Base-by-base conservation (phyloP, 2,113 vertebrate genomes). In the Tautogolabrus adspersus region DNA sequence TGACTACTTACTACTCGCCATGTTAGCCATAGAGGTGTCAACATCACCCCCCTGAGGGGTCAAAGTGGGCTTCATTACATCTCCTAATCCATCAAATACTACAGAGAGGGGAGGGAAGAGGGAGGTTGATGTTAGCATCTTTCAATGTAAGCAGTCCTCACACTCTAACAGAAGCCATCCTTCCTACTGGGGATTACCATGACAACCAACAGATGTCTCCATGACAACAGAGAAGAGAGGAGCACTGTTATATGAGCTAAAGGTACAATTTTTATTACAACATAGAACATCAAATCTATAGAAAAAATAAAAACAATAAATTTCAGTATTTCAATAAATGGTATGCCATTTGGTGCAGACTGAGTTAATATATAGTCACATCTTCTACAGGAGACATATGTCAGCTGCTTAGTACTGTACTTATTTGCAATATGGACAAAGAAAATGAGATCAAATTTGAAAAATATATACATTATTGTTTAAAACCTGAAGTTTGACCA, bases 81-180 rank as follows among this genome's bases (percentile, higher is more conserved):
- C 97, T 60, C 97, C 98, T 97, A 99, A 89, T 80, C 97, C 97
- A 93, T 97, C 97, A 93, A 99, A 99, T 82, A 96, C 98, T 99
- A 89, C 63, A 82, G 64, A 61, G 42, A 61, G 30, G 38, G 52
- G 3, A 47, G 70, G 23, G n/a, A 21, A 30, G 37, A 10, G 57
- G 46, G 67, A 81, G 66, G 87, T 76, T 77, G 34, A 79, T 47
- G 61, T 91, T 83, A 91, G 81, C 63, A 66, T 86, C 67, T 54
- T 75, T 75, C 66, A 80, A 18, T 58, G 77, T 38, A 66, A 87
- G 81, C 61, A 64, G 30, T 83, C 34, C 22, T 82, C 77, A 85
- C 81, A 77, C 68, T 68, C 61, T 72, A 76, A 16, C 47, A 18
- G 15, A 49, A 49, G 54, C 38, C 57, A 40, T 72, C 21, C 56